Conservation (phyloP, 2,888 invertebrate species). For the Hemaris fuciformis region DNA sequence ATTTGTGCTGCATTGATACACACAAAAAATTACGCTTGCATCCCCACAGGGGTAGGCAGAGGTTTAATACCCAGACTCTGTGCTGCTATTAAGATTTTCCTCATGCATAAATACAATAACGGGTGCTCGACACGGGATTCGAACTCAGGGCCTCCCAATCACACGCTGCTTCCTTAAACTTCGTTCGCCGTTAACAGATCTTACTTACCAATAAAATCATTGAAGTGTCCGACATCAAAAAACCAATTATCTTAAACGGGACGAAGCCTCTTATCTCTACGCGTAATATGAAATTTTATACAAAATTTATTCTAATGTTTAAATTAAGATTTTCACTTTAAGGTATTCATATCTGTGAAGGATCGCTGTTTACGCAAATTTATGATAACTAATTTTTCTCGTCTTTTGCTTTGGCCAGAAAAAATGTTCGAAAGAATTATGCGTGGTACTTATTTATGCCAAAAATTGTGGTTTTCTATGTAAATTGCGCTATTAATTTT, state of each 20-base stretch:
- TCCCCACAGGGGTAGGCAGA: too few relatives aligned
- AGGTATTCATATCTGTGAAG: constrained; percentile 39
- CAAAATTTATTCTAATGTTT: constrained; percentile 19
- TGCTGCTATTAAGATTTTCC: too few relatives aligned
- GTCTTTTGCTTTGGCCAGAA: constrained; percentile 27
- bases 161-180: too few relatives aligned
- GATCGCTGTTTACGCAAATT: constrained; percentile 42
- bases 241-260: constrained; percentile 12
- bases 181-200: too few relatives aligned
- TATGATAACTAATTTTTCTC: constrained; percentile 48
- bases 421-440: constrained; percentile 37
- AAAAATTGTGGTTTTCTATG: constrained; percentile 18
- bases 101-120: too few relatives aligned
- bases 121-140: too few relatives aligned
- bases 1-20: too few relatives aligned
- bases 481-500: constrained; percentile 18
- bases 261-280: constrained; percentile 1
- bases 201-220: not conserved
- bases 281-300: constrained; percentile 8
- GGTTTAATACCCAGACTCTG: too few relatives aligned
- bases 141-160: too few relatives aligned
- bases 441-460: constrained; percentile 9
- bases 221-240: not conserved
- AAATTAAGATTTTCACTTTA: constrained; percentile 24
- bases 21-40: too few relatives aligned